Conservation (phyloP, 2,113 vertebrate genomes). For the Daboia siamensis region DNA sequence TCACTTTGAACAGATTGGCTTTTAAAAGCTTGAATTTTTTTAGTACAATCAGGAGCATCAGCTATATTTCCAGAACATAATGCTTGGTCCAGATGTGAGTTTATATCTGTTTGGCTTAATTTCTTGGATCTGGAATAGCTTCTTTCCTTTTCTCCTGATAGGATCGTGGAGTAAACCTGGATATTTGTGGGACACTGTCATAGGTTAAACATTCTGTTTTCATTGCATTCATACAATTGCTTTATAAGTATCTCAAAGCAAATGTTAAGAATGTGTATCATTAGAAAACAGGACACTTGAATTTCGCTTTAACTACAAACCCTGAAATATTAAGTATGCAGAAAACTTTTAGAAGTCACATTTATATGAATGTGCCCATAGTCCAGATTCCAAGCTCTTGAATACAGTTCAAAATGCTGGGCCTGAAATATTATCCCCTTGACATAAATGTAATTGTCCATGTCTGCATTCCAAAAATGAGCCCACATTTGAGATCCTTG, state of each 20-base stretch:
- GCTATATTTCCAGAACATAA: background rate
- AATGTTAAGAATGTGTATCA: background rate
- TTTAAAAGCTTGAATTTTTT: constrained; percentile 4
- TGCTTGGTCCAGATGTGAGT: constrained; percentile 7
- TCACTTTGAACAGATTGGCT: constrained; percentile 20
- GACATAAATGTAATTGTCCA: background rate
- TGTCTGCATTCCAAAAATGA: background rate
- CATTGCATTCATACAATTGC: too few relatives aligned
- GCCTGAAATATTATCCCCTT: rapidly evolving
- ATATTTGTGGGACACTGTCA: background rate
- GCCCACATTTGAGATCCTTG: background rate
- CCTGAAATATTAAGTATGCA: background rate
- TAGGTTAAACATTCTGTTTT: background rate
- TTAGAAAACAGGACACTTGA: background rate
- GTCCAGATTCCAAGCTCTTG: background rate
- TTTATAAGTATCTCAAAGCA: background rate
- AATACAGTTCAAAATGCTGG: rapidly evolving
- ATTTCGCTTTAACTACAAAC: background rate
- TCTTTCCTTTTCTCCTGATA: constrained; percentile 8
- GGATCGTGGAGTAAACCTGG: background rate
- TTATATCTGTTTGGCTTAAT: background rate
- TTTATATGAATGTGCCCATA: background rate
- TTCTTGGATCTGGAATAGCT: constrained; percentile 15
- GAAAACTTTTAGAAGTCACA: background rate
- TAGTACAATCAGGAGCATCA: constrained; percentile 5